Evolutionary conservation across 2,888 invertebrate species (phyloP), one percentile per base, ranked within the genome.

Genomic region (Masnerella sp.): DNA sequence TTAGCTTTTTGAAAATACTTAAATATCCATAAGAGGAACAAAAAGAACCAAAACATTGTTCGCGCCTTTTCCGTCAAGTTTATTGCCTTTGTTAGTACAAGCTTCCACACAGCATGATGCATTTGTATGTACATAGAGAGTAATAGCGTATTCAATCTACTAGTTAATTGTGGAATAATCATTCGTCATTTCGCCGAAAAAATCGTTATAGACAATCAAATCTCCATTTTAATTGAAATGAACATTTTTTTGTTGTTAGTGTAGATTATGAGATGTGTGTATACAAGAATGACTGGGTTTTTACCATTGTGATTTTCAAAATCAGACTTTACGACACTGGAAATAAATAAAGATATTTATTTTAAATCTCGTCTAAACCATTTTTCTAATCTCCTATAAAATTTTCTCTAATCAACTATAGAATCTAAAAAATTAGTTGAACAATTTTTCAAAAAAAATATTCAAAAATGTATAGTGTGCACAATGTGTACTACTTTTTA

Each of bases 251-350:
- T 40, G 28, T 67, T 42, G 28, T 61, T 45, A 61, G 69, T 56
- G 62, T 70, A 62, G 38, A 38, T 45, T 51, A 68, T 47, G 54
- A 52, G 62, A 28, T 62, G 73, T 67, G 67, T 59, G 67, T 40
- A 61, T 67, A 67, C 17, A 32, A 67, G 67, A 42, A 73, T 73
- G 73, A 67, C 49, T 67, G 73, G 47, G 59, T 61, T 62, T 54
- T 40, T 68, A 64, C 71, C 30, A 59, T 52, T 72, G 71, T 70
- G 70, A 70, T 70, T 70, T 70, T 47, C 42, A 47, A 70, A 70
- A 64, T 62, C 70, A 70, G 56, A 70, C 34, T 49, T 43, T 62
- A 43, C 49, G 51, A 61, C 43, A 49, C 7, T 18, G 32, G 34
- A 30, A 11, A 42, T 4, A 28, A 42, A 62, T 65, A 62, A 71